A percentile compares a stretch with the other conserved stretches of the same genome.
These are phyloP conservation scores for Syngnathus floridae DNA, from an alignment of 2,113 vertebrate genomes.

Conservation along the genomic window DNA sequence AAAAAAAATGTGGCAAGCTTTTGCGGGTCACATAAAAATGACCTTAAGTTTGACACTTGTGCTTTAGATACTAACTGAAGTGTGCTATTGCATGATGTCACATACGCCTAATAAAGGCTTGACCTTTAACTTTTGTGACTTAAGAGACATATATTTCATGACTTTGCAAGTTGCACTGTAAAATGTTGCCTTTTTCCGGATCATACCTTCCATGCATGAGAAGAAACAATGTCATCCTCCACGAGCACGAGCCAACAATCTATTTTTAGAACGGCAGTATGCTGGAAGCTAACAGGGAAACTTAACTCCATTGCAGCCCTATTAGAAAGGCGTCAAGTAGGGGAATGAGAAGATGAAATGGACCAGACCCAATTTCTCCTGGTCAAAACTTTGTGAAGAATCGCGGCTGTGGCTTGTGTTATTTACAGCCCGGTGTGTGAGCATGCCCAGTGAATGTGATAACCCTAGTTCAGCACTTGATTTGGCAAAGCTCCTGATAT, in stretches of 20 bases:
- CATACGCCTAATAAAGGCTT: no score
- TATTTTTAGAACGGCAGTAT: neutral
- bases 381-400: neutral
- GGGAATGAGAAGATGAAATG: constrained; percentile 4
- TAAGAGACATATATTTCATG: neutral
- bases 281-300: neutral
- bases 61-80: no score
- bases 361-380: constrained; percentile 3
- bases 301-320: neutral
- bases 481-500: constrained; percentile 36
- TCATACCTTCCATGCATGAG: neutral
- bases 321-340: neutral
- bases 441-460: constrained; percentile 45
- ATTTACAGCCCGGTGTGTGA: constrained; percentile 31
- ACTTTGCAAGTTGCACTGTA: neutral
- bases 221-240: neutral
- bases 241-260: neutral
- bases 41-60: no score
- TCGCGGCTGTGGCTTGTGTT: constrained; percentile 18
- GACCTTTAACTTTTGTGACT: no score
- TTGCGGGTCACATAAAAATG: no score
- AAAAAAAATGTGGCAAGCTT: no score
- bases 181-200: neutral
- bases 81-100: no score
- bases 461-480: constrained; percentile 51